A percentile compares a stretch with the other conserved stretches of the same genome.
phyloP scores from a whole-genome alignment of 2,113 vertebrate genomes.

The Pungitius pungitius region DNA sequence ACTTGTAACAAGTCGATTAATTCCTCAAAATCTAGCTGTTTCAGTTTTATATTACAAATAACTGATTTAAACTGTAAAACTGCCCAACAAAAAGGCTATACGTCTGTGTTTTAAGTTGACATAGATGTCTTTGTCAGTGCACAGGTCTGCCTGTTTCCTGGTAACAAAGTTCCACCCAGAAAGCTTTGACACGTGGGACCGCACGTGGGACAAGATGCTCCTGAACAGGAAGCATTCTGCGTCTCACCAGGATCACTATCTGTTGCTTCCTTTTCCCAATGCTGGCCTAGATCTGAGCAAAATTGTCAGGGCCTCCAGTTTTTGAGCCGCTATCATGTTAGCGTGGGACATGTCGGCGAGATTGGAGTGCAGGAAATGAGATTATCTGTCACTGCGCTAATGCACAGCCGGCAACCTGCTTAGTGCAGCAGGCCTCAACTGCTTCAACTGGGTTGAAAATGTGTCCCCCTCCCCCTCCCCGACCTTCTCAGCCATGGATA shows the following conservation, averaged over 20 bases:
- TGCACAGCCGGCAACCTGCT: conserved; percentile 71
- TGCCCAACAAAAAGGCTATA: conserved; percentile 14
- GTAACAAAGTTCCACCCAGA: conserved; percentile 46
- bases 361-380: conserved; percentile 76
- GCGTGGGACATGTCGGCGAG: conserved; percentile 56
- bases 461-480: not conserved
- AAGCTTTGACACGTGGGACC: conserved; percentile 48
- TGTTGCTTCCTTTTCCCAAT: conserved; percentile 8
- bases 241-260: conserved; percentile 16
- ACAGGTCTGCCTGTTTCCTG: conserved; percentile 42
- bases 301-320: conserved; percentile 25
- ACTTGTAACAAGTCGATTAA: not conserved
- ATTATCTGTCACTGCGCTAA: conserved; percentile 75
- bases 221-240: conserved; percentile 19
- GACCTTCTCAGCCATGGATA: not conserved
- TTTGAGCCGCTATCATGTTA: conserved; percentile 54
- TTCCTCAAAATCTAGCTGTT: not conserved
- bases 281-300: conserved; percentile 24
- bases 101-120: conserved; percentile 27
- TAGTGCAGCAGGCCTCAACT: conserved; percentile 47
- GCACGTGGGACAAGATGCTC: too few relatives aligned
- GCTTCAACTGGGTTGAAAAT: conserved; percentile 29
- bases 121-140: conserved; percentile 23
- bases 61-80: not conserved
- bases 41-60: not conserved